Conservation (phyloP, 2,888 invertebrate species). For the Heliconius ethilla region DNA sequence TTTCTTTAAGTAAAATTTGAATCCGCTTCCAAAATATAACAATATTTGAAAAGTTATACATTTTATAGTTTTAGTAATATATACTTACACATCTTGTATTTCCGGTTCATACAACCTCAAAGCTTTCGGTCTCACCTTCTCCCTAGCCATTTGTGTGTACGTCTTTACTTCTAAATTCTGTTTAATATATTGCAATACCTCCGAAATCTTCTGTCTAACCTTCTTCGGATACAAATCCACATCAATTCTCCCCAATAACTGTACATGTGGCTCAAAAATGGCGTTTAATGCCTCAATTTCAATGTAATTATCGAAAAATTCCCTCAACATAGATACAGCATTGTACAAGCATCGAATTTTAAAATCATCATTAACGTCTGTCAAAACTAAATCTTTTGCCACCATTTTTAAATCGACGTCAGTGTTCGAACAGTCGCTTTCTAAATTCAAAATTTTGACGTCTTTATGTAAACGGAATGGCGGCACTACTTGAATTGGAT, state of each 20-base stretch:
- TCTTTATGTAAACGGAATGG: constrained; percentile 84
- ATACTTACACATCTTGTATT: constrained; percentile 90
- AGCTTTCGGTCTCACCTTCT: constrained; percentile 89
- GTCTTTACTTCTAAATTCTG: constrained; percentile 78
- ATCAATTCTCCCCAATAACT: constrained; percentile 81
- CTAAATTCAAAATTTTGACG: constrained; percentile 82
- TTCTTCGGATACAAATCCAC: constrained; percentile 83
- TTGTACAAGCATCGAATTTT: constrained; percentile 84
- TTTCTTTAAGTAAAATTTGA: neutral
- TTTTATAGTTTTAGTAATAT: neutral
- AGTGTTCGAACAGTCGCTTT: constrained; percentile 72
- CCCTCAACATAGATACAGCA: constrained; percentile 80
- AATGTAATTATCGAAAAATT: constrained; percentile 80
- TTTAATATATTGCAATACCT: constrained; percentile 73
- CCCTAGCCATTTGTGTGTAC: constrained; percentile 80
- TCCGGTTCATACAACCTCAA: constrained; percentile 93
- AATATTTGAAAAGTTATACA: neutral
- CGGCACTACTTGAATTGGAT: constrained; percentile 84
- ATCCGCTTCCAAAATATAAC: neutral
- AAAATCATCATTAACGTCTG: constrained; percentile 82
- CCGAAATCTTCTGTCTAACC: constrained; percentile 73
- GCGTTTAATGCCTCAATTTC: constrained; percentile 70
- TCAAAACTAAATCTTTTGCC: constrained; percentile 79
- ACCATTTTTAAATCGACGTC: constrained; percentile 71
- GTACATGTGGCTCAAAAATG: constrained; percentile 80